Evolutionary conservation across 2,888 invertebrate species (phyloP), one percentile per base, ranked within the genome.

Genomic region (Oligia fasciuncula): DNA sequence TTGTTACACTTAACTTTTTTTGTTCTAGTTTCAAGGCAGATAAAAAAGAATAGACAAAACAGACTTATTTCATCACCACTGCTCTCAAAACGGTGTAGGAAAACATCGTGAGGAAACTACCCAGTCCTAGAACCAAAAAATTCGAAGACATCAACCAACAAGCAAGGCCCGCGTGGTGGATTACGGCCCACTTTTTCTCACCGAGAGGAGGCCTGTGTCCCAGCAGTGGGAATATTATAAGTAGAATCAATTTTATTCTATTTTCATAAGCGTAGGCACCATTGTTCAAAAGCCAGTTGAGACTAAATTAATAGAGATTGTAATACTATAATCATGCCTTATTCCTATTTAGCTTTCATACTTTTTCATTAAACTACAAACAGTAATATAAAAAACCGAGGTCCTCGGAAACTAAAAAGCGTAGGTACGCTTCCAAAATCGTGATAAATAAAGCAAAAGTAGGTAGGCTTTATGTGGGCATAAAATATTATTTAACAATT

Each of bases 401-500:
- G 67, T 51, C 14, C 29, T 23, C 6, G 8, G 11, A 54, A 70
- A 81, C 29, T 13, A 57, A 62, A 76, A 43, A 19, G 57, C 49
- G 2, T 29, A 29, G 29, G 29, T 23, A 9, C 13, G n/a, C 46
- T 66, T 17, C 54, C 35, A 46, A 77, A 65, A 72, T 43, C 6
- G 8, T 54, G n/a, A 78, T 73, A 77, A 68, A 73, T 51, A 73
- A 79, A 73, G 49, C n/a, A 73, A 62, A 72, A 62, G 6, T 46
- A 46, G 43, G 43, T 43, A 43, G 46, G 46, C 49, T 84, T 79
- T 79, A 84, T 62, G 62, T 49, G 46, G 35, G 19, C 51, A 84
- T 84, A 79, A 82, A 84, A 67, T 84, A 71, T 79, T 66, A 73
- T 73, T 70, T 71, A 63, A 84, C 62, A 84, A 67, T 82, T 67